Evolutionary conservation across 2,113 vertebrate species (phyloP).

Genomic region (Menura novaehollandiae): DNA sequence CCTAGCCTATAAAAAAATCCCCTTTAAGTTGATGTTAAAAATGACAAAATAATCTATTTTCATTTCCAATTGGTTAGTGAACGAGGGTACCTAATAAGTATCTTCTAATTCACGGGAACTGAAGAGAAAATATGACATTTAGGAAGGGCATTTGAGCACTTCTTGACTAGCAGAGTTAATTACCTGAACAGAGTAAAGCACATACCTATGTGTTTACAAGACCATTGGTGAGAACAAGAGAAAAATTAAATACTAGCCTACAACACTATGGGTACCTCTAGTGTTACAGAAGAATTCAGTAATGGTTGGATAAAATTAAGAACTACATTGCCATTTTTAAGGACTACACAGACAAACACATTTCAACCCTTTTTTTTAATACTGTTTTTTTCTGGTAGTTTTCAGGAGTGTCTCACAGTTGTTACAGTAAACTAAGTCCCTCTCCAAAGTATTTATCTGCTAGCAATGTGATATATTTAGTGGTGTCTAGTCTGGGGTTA

Average conservation of each 20-base stretch:
- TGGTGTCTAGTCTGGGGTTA: neutral
- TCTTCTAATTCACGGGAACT: neutral
- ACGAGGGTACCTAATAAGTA: neutral
- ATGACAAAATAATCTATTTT: neutral
- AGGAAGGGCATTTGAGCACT: neutral
- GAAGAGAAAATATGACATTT: neutral
- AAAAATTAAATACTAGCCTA: neutral
- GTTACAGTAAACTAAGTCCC: neutral
- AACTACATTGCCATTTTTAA: neutral
- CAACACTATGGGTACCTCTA: neutral
- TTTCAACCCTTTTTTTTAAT: neutral
- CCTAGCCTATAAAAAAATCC: neutral
- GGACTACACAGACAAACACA: neutral
- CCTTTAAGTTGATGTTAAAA: neutral
- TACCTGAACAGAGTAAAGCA: neutral
- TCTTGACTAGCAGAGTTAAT: neutral
- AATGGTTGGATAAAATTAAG: neutral
- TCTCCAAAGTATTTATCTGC: neutral
- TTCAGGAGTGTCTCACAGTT: neutral
- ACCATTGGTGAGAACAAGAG: neutral
- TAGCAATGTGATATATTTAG: neutral
- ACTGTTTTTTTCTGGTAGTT: neutral
- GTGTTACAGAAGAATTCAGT: neutral
- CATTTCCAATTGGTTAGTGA: neutral
- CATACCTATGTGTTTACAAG: neutral